These are phyloP conservation scores for Erythrolamprus reginae DNA, from an alignment of 2,113 vertebrate genomes.

Conservation along the genomic window DNA sequence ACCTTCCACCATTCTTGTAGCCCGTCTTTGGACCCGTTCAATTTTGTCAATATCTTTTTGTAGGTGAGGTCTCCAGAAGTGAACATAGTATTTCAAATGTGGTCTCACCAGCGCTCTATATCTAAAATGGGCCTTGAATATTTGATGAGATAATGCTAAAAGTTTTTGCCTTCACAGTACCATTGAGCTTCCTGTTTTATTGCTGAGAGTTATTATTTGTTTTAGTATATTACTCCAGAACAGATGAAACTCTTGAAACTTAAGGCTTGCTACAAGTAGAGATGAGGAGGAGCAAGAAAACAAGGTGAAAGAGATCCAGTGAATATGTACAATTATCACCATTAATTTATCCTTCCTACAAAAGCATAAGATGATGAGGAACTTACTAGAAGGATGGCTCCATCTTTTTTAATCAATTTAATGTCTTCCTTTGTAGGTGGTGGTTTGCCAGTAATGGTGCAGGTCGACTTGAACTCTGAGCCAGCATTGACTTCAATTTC, in stretches of 20 bases:
- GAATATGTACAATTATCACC: neutral
- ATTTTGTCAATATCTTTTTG: too few relatives aligned
- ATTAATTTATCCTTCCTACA: neutral
- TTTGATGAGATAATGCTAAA: neutral
- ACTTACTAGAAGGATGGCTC: constrained; percentile 68
- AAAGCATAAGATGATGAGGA: neutral
- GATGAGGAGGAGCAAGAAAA: neutral
- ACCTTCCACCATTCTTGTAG: too few relatives aligned
- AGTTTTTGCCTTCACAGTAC: neutral
- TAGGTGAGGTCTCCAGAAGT: too few relatives aligned
- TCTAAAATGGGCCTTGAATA: neutral
- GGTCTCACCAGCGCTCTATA: too few relatives aligned
- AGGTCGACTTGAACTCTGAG: constrained; percentile 63
- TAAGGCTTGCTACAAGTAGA: neutral
- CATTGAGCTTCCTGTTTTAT: neutral
- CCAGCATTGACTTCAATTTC: constrained; percentile 77
- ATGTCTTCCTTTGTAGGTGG: constrained; percentile 77
- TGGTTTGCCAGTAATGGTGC: constrained; percentile 73
- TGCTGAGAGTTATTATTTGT: neutral
- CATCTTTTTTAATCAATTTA: constrained; percentile 76
- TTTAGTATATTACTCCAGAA: neutral
- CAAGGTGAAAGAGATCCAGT: neutral
- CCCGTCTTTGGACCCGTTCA: too few relatives aligned
- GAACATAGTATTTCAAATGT: too few relatives aligned
- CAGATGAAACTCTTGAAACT: neutral